A percentile compares a stretch with the other conserved stretches of the same genome.
These are phyloP conservation scores for Laterallus jamaicensis DNA, from an alignment of 2,113 vertebrate genomes.

Conservation along the genomic window DNA sequence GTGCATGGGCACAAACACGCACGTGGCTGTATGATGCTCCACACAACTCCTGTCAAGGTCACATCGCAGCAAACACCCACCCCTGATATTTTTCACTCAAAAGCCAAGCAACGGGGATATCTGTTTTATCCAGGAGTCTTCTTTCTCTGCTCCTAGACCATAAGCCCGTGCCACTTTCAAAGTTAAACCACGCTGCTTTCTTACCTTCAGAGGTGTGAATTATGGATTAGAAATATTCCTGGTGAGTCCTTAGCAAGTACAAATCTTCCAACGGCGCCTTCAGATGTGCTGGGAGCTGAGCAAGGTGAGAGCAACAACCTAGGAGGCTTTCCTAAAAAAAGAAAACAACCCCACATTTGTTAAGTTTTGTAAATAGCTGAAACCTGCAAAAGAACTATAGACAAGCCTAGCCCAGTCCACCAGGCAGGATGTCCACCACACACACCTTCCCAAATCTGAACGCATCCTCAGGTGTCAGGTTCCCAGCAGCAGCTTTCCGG, in stretches of 20 bases:
- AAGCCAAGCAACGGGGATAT: neutral
- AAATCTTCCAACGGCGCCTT: fast-evolving
- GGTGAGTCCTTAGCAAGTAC: neutral
- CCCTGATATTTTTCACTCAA: neutral
- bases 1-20: fast-evolving
- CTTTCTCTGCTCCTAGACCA: neutral
- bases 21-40: fast-evolving
- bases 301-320: neutral
- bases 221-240: neutral
- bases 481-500: neutral
- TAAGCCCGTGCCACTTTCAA: neutral
- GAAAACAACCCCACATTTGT: neutral
- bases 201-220: neutral
- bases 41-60: neutral
- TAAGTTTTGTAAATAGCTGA: neutral
- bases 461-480: fast-evolving
- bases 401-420: neutral
- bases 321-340: neutral
- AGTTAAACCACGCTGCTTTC: neutral
- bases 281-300: neutral
- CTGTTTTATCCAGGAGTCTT: neutral
- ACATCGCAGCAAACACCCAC: neutral
- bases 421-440: neutral
- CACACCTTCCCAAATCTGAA: neutral
- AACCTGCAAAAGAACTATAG: neutral